Conservation (phyloP, 1,140 invertebrate genomes). For the Drosophila melanica region DNA sequence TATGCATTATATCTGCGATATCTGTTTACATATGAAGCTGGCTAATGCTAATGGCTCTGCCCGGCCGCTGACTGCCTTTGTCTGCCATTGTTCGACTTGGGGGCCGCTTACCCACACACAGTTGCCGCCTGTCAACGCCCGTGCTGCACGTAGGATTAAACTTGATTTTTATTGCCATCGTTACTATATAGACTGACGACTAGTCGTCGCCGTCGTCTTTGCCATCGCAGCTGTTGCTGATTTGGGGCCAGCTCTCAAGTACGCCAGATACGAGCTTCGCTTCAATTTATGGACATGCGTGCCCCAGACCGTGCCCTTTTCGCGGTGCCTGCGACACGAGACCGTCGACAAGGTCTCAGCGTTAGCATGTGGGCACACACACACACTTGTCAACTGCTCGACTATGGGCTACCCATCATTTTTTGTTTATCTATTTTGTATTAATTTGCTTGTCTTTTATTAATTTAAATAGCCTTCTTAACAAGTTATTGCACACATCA, state of each 20-base stretch:
- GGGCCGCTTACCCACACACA: conserved; percentile 42
- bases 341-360: conserved; percentile 22
- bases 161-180: conserved; percentile 82
- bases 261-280: conserved; percentile 46
- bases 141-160: conserved; percentile 80
- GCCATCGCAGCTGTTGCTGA: conserved; percentile 44
- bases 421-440: conserved; percentile 7
- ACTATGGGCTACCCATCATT: neutral
- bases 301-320: conserved; percentile 12
- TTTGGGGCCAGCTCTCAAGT: conserved; percentile 66
- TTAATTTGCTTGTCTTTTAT: neutral
- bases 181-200: conserved; percentile 74
- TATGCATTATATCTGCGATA: conserved; percentile 53
- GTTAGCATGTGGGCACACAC: conserved; percentile 2
- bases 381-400: neutral
- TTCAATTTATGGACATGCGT: conserved; percentile 25
- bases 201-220: conserved; percentile 13
- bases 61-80: conserved; percentile 36
- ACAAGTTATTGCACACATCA: neutral
- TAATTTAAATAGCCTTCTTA: conserved; percentile 1
- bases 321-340: neutral
- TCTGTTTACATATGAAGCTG: conserved; percentile 28
- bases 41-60: conserved; percentile 46
- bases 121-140: conserved; percentile 71
- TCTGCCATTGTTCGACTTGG: conserved; percentile 60